A percentile compares a stretch with the other conserved stretches of the same genome.
phyloP scores from a whole-genome alignment of 2,797 vertebrate species.

The Myripristis jacobus region DNA sequence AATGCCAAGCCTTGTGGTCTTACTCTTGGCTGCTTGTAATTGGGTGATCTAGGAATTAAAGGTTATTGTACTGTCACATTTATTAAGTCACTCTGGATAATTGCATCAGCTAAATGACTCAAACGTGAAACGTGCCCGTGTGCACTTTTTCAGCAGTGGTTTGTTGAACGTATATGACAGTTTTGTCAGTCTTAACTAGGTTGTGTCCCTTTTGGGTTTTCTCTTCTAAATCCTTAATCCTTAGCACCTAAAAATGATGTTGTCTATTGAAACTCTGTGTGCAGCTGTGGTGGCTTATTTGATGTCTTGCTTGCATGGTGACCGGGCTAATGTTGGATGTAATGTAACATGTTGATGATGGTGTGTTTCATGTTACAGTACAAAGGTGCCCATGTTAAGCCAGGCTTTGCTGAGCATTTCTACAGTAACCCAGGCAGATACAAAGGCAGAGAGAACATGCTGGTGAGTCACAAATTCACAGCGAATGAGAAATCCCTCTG shows the following conservation, averaged over 20 bases:
- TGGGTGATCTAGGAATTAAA: not conserved
- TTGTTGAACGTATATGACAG: not conserved
- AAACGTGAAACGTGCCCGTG: not conserved
- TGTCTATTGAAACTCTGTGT: not conserved
- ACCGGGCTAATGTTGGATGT: not conserved
- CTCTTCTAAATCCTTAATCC: too few species aligned
- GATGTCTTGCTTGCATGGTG: not conserved
- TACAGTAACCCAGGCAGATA: conserved; percentile 99
- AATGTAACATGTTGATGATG: conserved; percentile 21
- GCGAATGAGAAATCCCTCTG: not conserved
- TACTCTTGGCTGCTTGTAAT: not conserved
- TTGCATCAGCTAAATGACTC: too few species aligned
- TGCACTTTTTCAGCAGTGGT: not conserved
- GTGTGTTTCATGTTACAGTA: conserved; percentile 86
- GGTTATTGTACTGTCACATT: conserved; percentile 4
- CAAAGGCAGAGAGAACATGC: conserved; percentile 99
- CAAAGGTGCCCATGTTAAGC: conserved; percentile 99
- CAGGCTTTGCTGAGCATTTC: conserved; percentile 99
- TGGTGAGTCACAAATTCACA: conserved; percentile 86
- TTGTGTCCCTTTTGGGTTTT: not conserved
- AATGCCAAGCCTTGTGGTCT: too few species aligned
- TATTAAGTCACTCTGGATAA: not conserved
- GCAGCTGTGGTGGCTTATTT: not conserved
- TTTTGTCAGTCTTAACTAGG: too few species aligned
- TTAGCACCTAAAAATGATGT: not conserved